A percentile compares a stretch with the other conserved stretches of the same genome.
Evolutionary conservation across 2,113 vertebrate species (phyloP).

Genomic region (Poeciliopsis retropinna): DNA sequence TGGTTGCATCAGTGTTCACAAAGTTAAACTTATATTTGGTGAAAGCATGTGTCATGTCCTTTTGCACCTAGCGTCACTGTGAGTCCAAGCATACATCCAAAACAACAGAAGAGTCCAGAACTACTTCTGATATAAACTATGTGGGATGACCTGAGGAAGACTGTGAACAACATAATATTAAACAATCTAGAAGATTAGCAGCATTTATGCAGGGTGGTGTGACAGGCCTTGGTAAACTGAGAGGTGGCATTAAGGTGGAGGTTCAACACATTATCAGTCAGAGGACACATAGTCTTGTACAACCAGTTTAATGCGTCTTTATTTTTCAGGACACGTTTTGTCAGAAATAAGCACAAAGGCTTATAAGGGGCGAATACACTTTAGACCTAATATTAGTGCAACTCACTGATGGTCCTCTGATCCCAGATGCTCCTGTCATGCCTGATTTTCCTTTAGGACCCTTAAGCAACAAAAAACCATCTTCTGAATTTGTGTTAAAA

Average conservation of each 20-base stretch:
- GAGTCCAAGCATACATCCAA: too few relatives aligned
- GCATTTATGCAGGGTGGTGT: too few relatives aligned
- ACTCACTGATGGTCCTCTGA: conserved; percentile 88
- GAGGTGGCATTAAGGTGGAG: neutral
- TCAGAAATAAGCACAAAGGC: neutral
- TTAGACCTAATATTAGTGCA: neutral
- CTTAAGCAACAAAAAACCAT: conserved; percentile 74
- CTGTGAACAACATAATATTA: too few relatives aligned
- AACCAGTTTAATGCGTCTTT: neutral
- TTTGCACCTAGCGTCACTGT: neutral
- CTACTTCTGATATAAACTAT: neutral
- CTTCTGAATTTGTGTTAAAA: neutral
- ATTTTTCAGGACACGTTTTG: neutral
- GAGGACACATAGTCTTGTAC: neutral
- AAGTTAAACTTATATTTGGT: neutral
- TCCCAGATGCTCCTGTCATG: conserved; percentile 79
- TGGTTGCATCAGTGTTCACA: neutral
- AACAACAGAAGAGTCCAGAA: neutral
- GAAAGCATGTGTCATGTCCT: too few relatives aligned
- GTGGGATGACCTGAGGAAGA: neutral
- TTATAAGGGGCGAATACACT: neutral
- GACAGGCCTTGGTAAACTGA: too few relatives aligned
- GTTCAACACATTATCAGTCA: too few relatives aligned
- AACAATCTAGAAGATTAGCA: too few relatives aligned
- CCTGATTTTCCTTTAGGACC: conserved; percentile 92